phyloP scores from a whole-genome alignment of 2,113 vertebrate species.

The Chascanopsetta lugubris region DNA sequence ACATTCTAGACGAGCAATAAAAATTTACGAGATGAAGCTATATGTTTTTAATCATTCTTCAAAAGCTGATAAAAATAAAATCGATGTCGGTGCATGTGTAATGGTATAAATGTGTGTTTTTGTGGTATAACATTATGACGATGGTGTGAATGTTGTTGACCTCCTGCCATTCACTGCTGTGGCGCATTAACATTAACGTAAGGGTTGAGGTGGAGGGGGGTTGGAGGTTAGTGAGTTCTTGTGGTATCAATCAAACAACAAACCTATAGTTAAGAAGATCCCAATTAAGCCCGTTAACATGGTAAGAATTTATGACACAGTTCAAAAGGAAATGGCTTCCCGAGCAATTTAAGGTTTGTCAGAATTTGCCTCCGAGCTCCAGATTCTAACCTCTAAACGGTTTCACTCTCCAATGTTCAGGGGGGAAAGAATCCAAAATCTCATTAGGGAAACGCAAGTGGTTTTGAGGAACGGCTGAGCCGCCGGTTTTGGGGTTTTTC shows the following conservation, averaged over 20 bases:
- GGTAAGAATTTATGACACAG: constrained; percentile 78
- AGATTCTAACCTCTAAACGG: constrained; percentile 66
- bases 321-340: constrained; percentile 70
- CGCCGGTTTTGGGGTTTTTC: constrained; percentile 44
- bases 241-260: constrained; percentile 71
- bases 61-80: constrained; percentile 20
- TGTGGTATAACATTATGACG: constrained; percentile 33
- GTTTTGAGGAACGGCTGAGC: constrained; percentile 57
- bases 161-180: constrained; percentile 40
- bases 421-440: constrained; percentile 71
- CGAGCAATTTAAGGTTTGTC: constrained; percentile 60
- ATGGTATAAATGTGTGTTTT: constrained; percentile 37
- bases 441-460: constrained; percentile 62
- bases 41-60: constrained; percentile 45
- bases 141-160: constrained; percentile 39
- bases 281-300: constrained; percentile 72
- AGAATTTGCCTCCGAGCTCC: constrained; percentile 65
- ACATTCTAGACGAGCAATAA: constrained; percentile 24
- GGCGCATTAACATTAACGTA: constrained; percentile 55
- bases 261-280: constrained; percentile 70
- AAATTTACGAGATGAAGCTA: constrained; percentile 30
- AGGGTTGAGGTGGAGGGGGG: background rate
- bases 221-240: constrained; percentile 52
- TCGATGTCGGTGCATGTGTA: background rate
- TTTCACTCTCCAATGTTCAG: constrained; percentile 53